phyloP scores from a whole-genome alignment of 2,888 invertebrate genomes.

The Tipula unca region DNA sequence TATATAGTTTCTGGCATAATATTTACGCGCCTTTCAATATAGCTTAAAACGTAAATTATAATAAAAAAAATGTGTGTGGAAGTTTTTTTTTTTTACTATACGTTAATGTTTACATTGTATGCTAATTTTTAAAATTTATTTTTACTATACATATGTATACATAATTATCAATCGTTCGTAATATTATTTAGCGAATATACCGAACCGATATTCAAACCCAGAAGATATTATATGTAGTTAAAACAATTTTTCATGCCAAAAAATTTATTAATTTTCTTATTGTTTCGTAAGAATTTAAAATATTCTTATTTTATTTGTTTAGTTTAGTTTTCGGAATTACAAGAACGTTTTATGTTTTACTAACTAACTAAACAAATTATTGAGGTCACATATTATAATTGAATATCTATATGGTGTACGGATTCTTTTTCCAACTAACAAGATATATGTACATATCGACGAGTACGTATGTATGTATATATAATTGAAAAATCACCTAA shows the following conservation, averaged over 20 bases:
- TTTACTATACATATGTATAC: neutral
- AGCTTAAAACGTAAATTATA: neutral
- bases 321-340: neutral
- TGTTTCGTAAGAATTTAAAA: neutral
- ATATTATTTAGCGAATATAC: neutral
- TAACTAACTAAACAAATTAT: neutral
- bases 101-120: constrained; percentile 8
- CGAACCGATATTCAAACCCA: neutral
- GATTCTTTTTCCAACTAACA: neutral
- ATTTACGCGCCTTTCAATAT: neutral
- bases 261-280: neutral
- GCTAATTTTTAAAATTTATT: neutral
- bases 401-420: neutral
- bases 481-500: neutral
- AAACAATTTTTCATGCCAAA: neutral
- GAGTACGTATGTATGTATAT: no score
- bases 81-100: neutral
- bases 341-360: neutral
- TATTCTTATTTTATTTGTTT: neutral
- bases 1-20: neutral
- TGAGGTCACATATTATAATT: neutral
- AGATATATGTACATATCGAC: no score
- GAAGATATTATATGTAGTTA: neutral
- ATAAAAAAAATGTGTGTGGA: neutral
- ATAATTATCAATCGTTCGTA: neutral